Base-by-base conservation (phyloP, 2,797 vertebrate genomes). In the Aldrovandia affinis region DNA sequence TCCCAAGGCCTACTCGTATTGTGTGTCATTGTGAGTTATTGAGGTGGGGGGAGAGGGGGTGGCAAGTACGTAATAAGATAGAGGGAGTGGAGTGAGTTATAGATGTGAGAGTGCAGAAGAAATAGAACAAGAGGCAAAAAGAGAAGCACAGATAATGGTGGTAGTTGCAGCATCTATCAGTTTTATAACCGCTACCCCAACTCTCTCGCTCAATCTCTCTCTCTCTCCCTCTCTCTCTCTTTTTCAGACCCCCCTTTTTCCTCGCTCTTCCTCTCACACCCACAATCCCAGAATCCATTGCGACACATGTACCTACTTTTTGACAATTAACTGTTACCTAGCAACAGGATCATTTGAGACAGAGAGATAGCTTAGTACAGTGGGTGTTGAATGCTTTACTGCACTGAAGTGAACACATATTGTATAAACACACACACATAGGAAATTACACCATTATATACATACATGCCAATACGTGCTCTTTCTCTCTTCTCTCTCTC, bases 251-350 rank as follows among this genome's bases (percentile, higher is more conserved):
- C 78, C 85, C 80, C 84, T 82, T 73, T 85, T 78, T 52, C 50
- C 10, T 86, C 89, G 84, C 82, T 70, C 89, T 54, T 65, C 44
- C 22, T 73, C 89, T 90, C 83, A 39, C 57, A 84, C 80, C 77
- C 83, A 92, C 92, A 91, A 93, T 92, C 93, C 91, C 89, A 78
- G 89, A 91, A 94, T 93, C 92, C 93, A 94, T 92, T 88, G 91
- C 92, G 94, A 95, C 94, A 95, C 93, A 95, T 94, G 93, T 93
- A 95, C 94, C 95, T 95, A 95, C 94, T 95, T 95, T 95, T 95
- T 95, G 94, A 96, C 95, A 95, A 96, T 96, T 95, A 96, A 95
- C 93, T 92, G 96, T 96, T 96, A 95, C 96, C 95, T 96, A 96
- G 96, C 95, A 96, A 96, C 95, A 94, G 94, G 94, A 89, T 94